Evolutionary conservation across 1,140 invertebrate genomes (phyloP).

Genomic region (Lepidurus couesii): DNA sequence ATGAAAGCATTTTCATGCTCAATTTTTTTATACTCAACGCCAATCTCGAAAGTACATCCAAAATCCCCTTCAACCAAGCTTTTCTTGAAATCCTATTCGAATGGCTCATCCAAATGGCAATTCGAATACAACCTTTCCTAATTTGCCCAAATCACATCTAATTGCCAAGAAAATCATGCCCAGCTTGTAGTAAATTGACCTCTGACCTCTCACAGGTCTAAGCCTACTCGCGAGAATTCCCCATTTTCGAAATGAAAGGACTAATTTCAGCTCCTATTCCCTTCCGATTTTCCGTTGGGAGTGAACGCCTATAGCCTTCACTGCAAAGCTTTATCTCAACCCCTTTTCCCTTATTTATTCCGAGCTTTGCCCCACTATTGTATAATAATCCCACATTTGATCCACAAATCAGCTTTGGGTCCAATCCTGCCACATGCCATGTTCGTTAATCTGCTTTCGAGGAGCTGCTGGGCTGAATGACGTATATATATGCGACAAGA

Average conservation of each 20-base stretch:
- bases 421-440: neutral
- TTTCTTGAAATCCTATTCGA: too few species aligned
- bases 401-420: neutral
- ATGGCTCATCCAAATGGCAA: too few species aligned
- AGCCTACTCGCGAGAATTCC: too few species aligned
- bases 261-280: neutral
- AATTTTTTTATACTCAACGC: too few species aligned
- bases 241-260: neutral
- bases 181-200: too few species aligned
- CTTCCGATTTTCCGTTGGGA: neutral
- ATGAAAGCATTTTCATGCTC: too few species aligned
- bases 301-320: neutral
- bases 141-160: too few species aligned
- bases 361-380: neutral
- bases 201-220: too few species aligned
- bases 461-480: neutral
- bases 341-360: neutral
- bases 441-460: constrained; percentile 1
- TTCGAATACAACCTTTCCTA: too few species aligned
- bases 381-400: neutral
- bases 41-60: too few species aligned
- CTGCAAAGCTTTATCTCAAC: neutral
- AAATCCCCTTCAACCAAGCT: too few species aligned
- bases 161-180: too few species aligned
- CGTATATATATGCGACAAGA: neutral